phyloP scores from a whole-genome alignment of 2,797 vertebrate species.

The Selene dorsalis region DNA sequence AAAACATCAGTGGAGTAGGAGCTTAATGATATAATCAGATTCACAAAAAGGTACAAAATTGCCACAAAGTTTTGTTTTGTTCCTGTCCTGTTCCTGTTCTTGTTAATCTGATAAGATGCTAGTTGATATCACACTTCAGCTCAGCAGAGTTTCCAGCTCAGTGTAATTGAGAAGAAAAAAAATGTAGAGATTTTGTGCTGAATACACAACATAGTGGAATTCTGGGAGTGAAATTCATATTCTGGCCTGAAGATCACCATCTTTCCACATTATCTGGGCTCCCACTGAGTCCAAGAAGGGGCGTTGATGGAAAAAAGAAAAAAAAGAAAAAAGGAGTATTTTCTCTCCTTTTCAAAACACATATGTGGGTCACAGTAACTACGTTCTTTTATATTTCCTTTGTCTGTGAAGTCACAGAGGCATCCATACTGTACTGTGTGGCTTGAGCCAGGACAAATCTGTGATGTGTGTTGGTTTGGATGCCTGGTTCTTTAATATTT shows the following conservation, averaged over 20 bases:
- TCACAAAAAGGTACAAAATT: background rate
- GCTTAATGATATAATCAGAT: conserved; percentile 1
- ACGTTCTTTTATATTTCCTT: conserved; percentile 39
- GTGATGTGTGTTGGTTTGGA: background rate
- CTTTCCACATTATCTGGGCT: conserved; percentile 82
- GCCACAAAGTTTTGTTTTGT: background rate
- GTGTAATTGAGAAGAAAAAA: background rate
- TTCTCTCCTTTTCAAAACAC: conserved; percentile 65
- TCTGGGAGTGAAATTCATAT: conserved; percentile 71
- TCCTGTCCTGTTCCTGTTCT: conserved; percentile 20
- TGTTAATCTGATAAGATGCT: background rate
- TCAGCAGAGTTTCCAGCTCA: conserved; percentile 13
- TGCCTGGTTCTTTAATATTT: conserved; percentile 11
- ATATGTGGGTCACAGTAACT: conserved; percentile 74
- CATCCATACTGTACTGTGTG: conserved; percentile 12
- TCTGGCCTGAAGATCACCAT: conserved; percentile 74
- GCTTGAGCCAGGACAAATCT: conserved; percentile 4
- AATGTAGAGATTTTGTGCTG: conserved; percentile 9
- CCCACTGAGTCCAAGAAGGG: conserved; percentile 76
- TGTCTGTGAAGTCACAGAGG: conserved; percentile 38
- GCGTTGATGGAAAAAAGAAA: conserved; percentile 78
- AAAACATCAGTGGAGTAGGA: conserved; percentile 6
- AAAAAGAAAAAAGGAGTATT: conserved; percentile 56
- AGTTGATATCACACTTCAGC: background rate
- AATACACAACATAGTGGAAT: conserved; percentile 54